These are phyloP conservation scores for Oreohelix idahoensis DNA, from an alignment of 1,140 invertebrate genomes.

Conservation along the genomic window DNA sequence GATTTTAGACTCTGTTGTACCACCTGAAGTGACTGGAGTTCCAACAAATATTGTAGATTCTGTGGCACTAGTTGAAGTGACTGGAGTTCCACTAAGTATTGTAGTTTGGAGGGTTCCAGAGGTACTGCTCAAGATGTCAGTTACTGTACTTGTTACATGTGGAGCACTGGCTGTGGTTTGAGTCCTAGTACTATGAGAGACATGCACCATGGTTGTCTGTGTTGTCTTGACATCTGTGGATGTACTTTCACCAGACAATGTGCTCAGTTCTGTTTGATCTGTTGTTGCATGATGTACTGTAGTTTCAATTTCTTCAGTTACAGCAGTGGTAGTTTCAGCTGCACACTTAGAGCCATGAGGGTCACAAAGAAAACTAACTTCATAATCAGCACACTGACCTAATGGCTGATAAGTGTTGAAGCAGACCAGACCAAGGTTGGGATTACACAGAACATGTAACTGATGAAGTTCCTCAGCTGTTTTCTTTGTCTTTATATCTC, in stretches of 20 bases:
- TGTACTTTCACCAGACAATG: not conserved
- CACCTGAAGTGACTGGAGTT: not conserved
- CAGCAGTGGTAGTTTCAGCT: slow-evolving; percentile 10
- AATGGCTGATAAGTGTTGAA: slow-evolving; percentile 59
- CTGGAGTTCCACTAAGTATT: not conserved
- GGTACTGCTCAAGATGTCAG: no score
- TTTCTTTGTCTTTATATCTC: slow-evolving; percentile 26
- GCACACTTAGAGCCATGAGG: slow-evolving; percentile 43
- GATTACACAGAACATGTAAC: slow-evolving; percentile 80
- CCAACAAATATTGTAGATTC: not conserved
- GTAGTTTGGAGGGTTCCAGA: not conserved
- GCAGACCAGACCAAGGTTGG: slow-evolving; percentile 81
- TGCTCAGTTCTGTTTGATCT: no score
- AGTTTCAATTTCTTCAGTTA: no score
- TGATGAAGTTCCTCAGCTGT: slow-evolving; percentile 57
- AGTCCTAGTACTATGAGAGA: not conserved
- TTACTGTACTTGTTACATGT: no score
- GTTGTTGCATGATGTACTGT: no score
- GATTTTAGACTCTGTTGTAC: not conserved
- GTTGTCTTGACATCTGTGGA: not conserved
- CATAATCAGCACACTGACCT: slow-evolving; percentile 78
- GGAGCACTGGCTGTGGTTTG: not conserved
- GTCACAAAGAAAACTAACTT: slow-evolving; percentile 81
- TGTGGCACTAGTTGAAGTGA: not conserved
- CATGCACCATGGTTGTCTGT: not conserved